These are phyloP conservation scores for Centropus bengalensis DNA, from an alignment of 2,113 vertebrate species.

Conservation along the genomic window DNA sequence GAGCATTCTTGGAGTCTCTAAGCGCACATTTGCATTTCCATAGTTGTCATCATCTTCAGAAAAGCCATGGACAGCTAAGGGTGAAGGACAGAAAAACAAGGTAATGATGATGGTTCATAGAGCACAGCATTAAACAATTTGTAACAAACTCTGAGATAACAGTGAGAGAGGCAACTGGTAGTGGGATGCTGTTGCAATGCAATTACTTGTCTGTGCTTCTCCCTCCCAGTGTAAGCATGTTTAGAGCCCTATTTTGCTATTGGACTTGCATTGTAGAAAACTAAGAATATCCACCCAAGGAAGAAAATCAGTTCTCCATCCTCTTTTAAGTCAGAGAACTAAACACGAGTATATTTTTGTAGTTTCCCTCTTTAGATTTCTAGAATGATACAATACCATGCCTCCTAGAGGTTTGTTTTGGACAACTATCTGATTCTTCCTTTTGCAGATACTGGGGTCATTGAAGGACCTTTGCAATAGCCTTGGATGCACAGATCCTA, in stretches of 20 bases:
- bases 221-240: background rate
- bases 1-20: background rate
- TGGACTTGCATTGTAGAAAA: background rate
- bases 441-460: background rate
- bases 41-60: background rate
- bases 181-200: background rate
- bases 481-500: background rate
- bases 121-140: background rate
- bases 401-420: background rate
- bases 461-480: background rate
- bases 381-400: background rate
- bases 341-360: background rate
- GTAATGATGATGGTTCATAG: background rate
- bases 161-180: background rate
- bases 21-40: background rate
- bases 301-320: background rate
- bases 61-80: background rate
- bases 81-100: background rate
- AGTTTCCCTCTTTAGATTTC: background rate
- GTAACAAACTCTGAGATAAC: background rate
- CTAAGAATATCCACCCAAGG: background rate
- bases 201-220: background rate
- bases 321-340: background rate
- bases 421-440: background rate
- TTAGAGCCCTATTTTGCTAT: background rate